These are phyloP conservation scores for Odontamblyopus rebecca DNA, from an alignment of 2,797 vertebrate species.

Conservation along the genomic window DNA sequence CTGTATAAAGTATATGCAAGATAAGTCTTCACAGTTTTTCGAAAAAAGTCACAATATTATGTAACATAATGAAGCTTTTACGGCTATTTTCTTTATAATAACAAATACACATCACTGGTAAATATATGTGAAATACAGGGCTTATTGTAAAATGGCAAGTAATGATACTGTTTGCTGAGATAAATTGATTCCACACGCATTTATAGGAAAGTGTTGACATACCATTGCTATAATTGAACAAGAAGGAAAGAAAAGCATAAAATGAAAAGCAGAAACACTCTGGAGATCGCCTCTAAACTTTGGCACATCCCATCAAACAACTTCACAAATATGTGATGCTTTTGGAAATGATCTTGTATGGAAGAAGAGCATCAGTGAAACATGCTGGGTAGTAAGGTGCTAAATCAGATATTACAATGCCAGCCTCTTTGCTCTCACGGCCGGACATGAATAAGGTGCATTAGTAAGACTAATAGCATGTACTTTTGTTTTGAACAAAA, in stretches of 20 bases:
- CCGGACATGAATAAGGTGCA: conserved; percentile 83
- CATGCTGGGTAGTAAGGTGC: conserved; percentile 86
- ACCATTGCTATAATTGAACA: conserved; percentile 82
- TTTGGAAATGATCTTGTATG: conserved; percentile 76
- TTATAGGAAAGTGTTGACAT: conserved; percentile 93
- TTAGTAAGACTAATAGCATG: conserved; percentile 82
- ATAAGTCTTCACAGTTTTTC: conserved; percentile 99
- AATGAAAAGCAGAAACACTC: conserved; percentile 75
- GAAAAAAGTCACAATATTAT: conserved; percentile 99
- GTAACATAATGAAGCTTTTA: conserved; percentile 99
- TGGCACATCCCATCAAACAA: conserved; percentile 85
- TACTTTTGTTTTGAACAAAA: conserved; percentile 73
- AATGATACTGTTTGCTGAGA: conserved; percentile 99
- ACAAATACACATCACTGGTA: conserved; percentile 99
- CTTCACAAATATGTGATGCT: conserved; percentile 78
- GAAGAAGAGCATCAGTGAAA: conserved; percentile 83
- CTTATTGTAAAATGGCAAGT: conserved; percentile 99
- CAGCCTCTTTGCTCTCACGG: conserved; percentile 68
- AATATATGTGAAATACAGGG: conserved; percentile 99
- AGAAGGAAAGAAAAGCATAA: conserved; percentile 65
- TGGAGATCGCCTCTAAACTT: conserved; percentile 87
- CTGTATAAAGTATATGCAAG: conserved; percentile 99
- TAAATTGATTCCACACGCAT: conserved; percentile 96
- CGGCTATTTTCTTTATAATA: conserved; percentile 99
- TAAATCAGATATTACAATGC: conserved; percentile 82